Evolutionary conservation across 2,888 invertebrate species (phyloP).

Genomic region (Alsophila aescularia): DNA sequence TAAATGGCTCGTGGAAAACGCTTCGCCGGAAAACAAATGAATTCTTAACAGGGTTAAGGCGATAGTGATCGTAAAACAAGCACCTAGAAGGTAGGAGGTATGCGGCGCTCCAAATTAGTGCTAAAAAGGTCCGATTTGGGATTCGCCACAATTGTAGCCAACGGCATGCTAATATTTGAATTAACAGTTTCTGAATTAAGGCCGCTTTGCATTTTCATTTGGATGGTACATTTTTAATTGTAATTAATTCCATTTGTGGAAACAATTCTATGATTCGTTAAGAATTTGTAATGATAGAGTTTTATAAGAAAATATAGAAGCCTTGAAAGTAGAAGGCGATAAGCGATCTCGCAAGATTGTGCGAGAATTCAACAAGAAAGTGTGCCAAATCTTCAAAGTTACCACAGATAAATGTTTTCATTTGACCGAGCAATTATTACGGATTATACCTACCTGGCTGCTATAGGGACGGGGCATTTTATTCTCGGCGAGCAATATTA

Average conservation of each 20-base stretch:
- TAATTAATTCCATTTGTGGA: conserved; percentile 31
- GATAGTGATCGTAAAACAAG: conserved; percentile 43
- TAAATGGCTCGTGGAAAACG: conserved; percentile 55
- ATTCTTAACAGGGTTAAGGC: conserved; percentile 53
- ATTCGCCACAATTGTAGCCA: conserved; percentile 21
- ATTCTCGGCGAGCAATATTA: conserved; percentile 30
- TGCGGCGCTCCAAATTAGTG: conserved; percentile 40
- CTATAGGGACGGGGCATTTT: conserved; percentile 6
- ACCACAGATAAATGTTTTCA: conserved; percentile 32
- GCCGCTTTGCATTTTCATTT: conserved; percentile 33
- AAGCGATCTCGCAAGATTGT: no score
- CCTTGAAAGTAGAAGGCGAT: conserved; percentile 5
- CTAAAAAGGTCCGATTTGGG: conserved; percentile 34
- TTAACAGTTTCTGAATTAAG: conserved; percentile 27
- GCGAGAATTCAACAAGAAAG: conserved; percentile 7
- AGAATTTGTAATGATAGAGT: conserved; percentile 10
- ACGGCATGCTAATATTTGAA: conserved; percentile 28
- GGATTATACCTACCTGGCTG: conserved; percentile 24
- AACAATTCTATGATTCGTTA: conserved; percentile 24
- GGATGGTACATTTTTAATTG: conserved; percentile 31
- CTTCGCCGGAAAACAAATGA: conserved; percentile 59
- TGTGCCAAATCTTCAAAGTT: conserved; percentile 7
- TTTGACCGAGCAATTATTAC: conserved; percentile 21
- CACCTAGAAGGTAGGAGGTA: conserved; percentile 31
- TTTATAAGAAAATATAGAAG: neutral